Conservation (phyloP, 2,113 vertebrate genomes). For the Syngnathus scovelli region DNA sequence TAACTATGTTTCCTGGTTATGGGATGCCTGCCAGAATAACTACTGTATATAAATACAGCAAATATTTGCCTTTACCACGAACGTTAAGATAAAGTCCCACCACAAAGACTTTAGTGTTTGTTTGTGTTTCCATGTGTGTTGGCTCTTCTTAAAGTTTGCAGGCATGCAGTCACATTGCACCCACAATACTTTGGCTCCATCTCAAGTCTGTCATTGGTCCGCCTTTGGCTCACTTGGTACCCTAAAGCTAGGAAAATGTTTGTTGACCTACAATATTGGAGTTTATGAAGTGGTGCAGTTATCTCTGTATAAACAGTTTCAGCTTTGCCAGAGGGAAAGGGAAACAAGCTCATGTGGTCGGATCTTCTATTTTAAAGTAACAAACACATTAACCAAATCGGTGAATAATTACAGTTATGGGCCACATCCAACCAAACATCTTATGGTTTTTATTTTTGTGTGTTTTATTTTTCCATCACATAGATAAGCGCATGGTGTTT, state of each 20-base stretch:
- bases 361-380: not conserved
- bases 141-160: conserved; percentile 8
- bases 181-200: conserved; percentile 47
- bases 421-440: not conserved
- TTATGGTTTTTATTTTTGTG: not conserved
- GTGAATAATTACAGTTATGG: not conserved
- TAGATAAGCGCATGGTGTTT: not conserved
- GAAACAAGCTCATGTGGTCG: not conserved
- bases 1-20: too few species aligned
- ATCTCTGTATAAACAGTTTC: conserved; percentile 43
- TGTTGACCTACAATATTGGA: conserved; percentile 36
- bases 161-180: conserved; percentile 38
- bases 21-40: too few species aligned
- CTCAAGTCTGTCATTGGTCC: conserved; percentile 38
- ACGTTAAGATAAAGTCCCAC: too few species aligned
- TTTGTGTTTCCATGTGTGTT: conserved; percentile 10
- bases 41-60: too few species aligned
- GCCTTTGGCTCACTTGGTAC: conserved; percentile 26
- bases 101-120: not conserved
- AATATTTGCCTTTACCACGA: too few species aligned
- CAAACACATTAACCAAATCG: not conserved
- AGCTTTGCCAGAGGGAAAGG: conserved; percentile 10
- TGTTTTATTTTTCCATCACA: not conserved
- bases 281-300: conserved; percentile 31
- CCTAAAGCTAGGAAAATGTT: conserved; percentile 50